phyloP scores from a whole-genome alignment of 1,140 invertebrate genomes.

The Drosophila virilis region DNA sequence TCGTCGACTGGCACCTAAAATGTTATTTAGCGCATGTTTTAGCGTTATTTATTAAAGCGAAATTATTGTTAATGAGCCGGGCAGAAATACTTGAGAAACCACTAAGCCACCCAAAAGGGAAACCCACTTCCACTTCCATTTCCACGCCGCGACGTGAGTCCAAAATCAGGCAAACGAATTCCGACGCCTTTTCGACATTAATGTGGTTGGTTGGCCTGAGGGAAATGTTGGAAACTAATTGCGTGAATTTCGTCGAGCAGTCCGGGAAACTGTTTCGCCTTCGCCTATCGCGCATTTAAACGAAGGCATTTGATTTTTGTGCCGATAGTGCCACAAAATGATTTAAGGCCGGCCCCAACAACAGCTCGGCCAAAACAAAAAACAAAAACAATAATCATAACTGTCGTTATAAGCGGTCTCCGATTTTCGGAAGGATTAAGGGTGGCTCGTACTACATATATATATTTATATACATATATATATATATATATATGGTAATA shows the following conservation, averaged over 20 bases:
- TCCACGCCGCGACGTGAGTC: neutral
- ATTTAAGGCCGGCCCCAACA: constrained; percentile 56
- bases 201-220: constrained; percentile 5
- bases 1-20: constrained; percentile 61
- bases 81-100: constrained; percentile 7
- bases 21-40: constrained; percentile 83
- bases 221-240: constrained; percentile 55
- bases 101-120: neutral
- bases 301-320: constrained; percentile 82
- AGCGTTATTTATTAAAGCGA: constrained; percentile 82
- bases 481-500: neutral
- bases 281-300: constrained; percentile 77
- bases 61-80: constrained; percentile 80
- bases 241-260: constrained; percentile 65
- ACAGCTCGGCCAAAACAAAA: constrained; percentile 9
- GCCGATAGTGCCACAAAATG: constrained; percentile 77
- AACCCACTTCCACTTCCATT: neutral
- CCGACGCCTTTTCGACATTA: constrained; percentile 78
- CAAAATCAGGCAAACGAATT: constrained; percentile 39
- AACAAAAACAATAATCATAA: constrained; percentile 72
- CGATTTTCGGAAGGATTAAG: neutral
- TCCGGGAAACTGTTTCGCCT: constrained; percentile 50
- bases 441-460: neutral
- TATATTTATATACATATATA: too few species aligned
- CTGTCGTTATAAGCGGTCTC: constrained; percentile 37